A percentile compares a stretch with the other conserved stretches of the same genome.
These are phyloP conservation scores for Podiceps cristatus DNA, from an alignment of 2,113 vertebrate genomes.

Conservation along the genomic window DNA sequence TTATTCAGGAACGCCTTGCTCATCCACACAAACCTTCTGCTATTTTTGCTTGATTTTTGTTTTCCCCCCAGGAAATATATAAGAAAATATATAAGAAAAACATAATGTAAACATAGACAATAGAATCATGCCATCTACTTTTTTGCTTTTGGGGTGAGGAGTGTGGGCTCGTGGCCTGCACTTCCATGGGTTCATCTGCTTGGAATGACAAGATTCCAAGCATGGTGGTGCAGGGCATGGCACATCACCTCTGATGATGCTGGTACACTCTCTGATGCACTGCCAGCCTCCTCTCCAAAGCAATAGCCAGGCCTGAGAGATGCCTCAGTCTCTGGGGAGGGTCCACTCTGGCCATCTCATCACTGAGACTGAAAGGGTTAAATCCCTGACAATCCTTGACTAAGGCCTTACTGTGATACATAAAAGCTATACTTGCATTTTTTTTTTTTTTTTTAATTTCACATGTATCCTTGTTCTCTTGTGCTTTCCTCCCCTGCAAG, in stretches of 20 bases:
- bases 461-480: too few species aligned
- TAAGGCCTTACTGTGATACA: too few species aligned
- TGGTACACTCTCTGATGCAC: not conserved
- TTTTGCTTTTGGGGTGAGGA: not conserved
- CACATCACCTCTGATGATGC: not conserved
- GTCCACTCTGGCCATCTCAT: not conserved
- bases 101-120: not conserved
- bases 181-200: not conserved
- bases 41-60: not conserved
- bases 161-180: not conserved
- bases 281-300: not conserved
- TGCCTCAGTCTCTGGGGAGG: not conserved
- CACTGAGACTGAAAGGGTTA: too few species aligned
- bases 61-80: too few species aligned
- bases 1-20: not conserved
- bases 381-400: too few species aligned
- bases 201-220: too few species aligned
- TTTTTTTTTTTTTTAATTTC: too few species aligned
- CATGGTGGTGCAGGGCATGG: not conserved
- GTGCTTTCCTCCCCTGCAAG: too few species aligned
- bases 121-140: not conserved
- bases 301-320: not conserved
- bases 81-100: not conserved
- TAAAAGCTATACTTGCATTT: too few species aligned
- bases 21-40: not conserved